phyloP scores from a whole-genome alignment of 2,113 vertebrate genomes.

The Pithys albifrons region DNA sequence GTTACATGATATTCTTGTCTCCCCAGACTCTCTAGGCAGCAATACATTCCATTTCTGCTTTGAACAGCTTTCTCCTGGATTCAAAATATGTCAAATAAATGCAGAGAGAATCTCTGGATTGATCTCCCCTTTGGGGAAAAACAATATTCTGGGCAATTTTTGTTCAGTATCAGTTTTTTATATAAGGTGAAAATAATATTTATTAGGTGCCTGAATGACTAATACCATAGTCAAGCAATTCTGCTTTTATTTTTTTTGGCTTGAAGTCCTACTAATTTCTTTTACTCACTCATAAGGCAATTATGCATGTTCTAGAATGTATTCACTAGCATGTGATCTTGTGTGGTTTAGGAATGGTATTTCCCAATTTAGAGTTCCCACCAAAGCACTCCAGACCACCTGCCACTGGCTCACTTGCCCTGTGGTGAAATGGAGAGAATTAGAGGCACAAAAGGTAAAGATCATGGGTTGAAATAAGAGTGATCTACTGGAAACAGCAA shows the following conservation, averaged over 20 bases:
- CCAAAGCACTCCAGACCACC: background rate
- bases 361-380: background rate
- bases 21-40: background rate
- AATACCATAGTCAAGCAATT: background rate
- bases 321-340: background rate
- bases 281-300: background rate
- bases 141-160: background rate
- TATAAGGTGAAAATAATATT: background rate
- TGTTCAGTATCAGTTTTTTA: background rate
- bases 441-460: background rate
- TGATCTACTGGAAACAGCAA: background rate
- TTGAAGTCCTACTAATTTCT: background rate
- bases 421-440: background rate
- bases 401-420: background rate
- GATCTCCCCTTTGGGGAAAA: background rate
- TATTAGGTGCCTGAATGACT: background rate
- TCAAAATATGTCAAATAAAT: background rate
- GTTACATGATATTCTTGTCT: background rate
- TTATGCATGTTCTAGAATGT: background rate
- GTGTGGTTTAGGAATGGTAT: background rate
- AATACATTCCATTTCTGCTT: background rate
- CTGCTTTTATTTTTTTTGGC: background rate
- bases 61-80: background rate
- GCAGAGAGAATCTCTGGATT: background rate
- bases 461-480: background rate